These are phyloP conservation scores for Hydractinia symbiolongicarpus DNA, from an alignment of 30 jellyfish, hydroid and myxozoan genomes.

Conservation along the genomic window DNA sequence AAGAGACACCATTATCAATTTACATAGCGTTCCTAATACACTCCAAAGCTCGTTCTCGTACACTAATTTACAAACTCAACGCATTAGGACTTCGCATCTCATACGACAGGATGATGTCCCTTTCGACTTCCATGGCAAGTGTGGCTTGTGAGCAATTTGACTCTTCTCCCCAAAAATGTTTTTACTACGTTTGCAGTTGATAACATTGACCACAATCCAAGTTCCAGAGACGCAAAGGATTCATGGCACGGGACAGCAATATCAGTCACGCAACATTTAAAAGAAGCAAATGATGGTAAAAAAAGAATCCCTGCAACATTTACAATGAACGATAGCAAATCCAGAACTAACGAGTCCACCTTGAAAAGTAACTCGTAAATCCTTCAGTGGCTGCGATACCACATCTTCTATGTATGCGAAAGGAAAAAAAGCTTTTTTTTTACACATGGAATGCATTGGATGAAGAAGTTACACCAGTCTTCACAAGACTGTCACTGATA, in stretches of 20 bases:
- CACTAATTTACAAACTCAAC: background rate
- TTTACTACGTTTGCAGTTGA: slow-evolving; percentile 1
- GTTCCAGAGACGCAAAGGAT: slow-evolving; percentile 2
- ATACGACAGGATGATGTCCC: background rate
- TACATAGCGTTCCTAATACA: background rate
- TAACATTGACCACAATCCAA: slow-evolving; percentile 4
- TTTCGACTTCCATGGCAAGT: background rate
- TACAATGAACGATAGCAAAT: too few species aligned
- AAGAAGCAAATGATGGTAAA: background rate
- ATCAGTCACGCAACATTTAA: slow-evolving; percentile 1
- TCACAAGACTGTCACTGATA: too few species aligned
- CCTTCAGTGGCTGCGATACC: too few species aligned
- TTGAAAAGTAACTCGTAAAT: too few species aligned
- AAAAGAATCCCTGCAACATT: too few species aligned
- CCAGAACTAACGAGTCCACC: too few species aligned
- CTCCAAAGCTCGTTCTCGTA: slow-evolving; percentile 1
- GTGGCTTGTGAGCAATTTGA: slow-evolving; percentile 1
- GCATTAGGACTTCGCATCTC: slow-evolving; percentile 6
- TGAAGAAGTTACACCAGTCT: too few species aligned
- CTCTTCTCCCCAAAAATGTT: background rate
- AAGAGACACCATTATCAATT: background rate
- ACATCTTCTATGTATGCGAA: too few species aligned
- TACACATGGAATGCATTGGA: too few species aligned
- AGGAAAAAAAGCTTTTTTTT: too few species aligned
- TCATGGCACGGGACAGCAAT: slow-evolving; percentile 9